phyloP scores from a whole-genome alignment of 2,888 invertebrate genomes.

The Fabriciana adippe region DNA sequence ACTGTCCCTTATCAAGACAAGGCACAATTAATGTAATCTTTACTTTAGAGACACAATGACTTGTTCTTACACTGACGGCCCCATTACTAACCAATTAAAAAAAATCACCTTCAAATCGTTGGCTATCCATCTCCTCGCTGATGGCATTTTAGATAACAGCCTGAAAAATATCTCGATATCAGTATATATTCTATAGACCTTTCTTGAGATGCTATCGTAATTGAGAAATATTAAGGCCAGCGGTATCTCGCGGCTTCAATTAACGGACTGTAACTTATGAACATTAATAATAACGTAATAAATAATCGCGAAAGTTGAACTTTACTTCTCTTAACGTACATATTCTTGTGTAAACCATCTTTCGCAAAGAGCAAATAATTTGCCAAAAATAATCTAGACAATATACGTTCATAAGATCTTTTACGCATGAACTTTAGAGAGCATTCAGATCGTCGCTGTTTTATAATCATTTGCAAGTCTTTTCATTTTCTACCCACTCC shows the following conservation, averaged over 20 bases:
- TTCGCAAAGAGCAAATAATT: too few relatives aligned
- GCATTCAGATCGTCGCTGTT: too few relatives aligned
- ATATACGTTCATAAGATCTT: too few relatives aligned
- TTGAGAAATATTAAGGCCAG: slow-evolving; percentile 57
- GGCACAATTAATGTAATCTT: too few relatives aligned
- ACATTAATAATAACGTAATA: slow-evolving; percentile 13
- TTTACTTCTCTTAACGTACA: slow-evolving; percentile 4
- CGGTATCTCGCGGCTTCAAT: slow-evolving; percentile 52
- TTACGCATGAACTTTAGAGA: too few relatives aligned
- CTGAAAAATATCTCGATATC: slow-evolving; percentile 46
- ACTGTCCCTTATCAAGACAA: too few relatives aligned
- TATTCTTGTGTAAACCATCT: slow-evolving; percentile 4
- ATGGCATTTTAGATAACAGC: slow-evolving; percentile 45
- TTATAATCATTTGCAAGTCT: too few relatives aligned
- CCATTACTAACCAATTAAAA: slow-evolving; percentile 16
- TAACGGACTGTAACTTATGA: slow-evolving; percentile 43
- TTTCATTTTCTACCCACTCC: too few relatives aligned
- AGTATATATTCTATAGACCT: slow-evolving; percentile 49
- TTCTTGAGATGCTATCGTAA: slow-evolving; percentile 48
- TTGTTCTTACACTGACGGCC: too few relatives aligned
- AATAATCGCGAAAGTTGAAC: slow-evolving; percentile 2
- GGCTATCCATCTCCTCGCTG: slow-evolving; percentile 38
- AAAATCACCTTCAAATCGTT: slow-evolving; percentile 30
- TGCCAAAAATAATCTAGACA: too few relatives aligned
- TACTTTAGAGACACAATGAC: too few relatives aligned